Evolutionary conservation across 1,140 invertebrate species (phyloP).

Genomic region (Cotesia glomerata): DNA sequence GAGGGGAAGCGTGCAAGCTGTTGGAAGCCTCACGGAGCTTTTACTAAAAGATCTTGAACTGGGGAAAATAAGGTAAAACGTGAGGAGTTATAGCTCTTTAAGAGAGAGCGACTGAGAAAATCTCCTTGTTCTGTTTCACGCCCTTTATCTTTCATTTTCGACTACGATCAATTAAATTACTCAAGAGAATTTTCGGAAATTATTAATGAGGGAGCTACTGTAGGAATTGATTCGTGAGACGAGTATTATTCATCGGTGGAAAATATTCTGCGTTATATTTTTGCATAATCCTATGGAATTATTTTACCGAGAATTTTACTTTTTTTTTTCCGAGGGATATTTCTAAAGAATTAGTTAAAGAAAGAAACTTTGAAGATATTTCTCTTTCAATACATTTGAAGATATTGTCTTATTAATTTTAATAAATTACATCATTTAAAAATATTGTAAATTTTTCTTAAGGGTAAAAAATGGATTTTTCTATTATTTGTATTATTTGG

Average conservation of each 20-base stretch:
- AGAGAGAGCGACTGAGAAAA: not conserved
- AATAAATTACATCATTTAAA: too few relatives aligned
- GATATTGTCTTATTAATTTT: too few relatives aligned
- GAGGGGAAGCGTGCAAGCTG: not conserved
- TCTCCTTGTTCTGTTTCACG: not conserved
- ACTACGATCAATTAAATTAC: conserved; percentile 19
- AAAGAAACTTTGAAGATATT: too few relatives aligned
- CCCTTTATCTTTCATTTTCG: not conserved
- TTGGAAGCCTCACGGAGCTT: not conserved
- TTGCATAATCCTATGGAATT: not conserved
- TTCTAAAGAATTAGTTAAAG: too few relatives aligned
- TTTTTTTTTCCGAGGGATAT: too few relatives aligned
- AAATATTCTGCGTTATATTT: not conserved
- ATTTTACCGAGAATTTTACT: too few relatives aligned
- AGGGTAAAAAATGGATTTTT: too few relatives aligned
- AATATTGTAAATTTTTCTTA: too few relatives aligned
- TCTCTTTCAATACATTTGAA: too few relatives aligned
- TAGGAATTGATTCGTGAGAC: not conserved
- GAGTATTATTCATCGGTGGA: not conserved
- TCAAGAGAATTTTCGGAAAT: not conserved
- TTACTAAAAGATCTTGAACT: not conserved
- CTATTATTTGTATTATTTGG: too few relatives aligned
- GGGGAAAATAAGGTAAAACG: not conserved
- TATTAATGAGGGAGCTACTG: conserved; percentile 15
- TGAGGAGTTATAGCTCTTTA: not conserved